Evolutionary conservation across 2,113 vertebrate species (phyloP), one percentile per base, ranked within the genome.

Genomic region (Chrysemys picta): DNA sequence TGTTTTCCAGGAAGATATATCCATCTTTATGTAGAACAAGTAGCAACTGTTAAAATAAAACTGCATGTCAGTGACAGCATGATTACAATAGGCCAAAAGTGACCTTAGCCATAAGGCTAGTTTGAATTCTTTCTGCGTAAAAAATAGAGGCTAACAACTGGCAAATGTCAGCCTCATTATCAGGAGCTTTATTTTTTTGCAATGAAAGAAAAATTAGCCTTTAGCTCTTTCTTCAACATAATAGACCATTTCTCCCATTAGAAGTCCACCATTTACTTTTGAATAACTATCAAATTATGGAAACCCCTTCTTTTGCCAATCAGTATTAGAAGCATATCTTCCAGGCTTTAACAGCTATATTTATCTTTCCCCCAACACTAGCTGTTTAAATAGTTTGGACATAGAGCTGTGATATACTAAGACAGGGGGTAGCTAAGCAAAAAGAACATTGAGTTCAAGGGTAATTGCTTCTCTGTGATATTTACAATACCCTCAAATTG

Each of bases 111-210:
- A 10, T 85, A 94, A 95, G 76, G 89, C 91, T 91, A 88, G 94
- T 93, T 88, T 96, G 95, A 91, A 97, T 98, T 97, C 96, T 93
- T 94, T 94, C 81, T n/a, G 80, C 94, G 94, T 45, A 90, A 97
- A 97, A 98, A 97, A 97, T 97, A 98, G 96, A 94, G 82, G 89
- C 56, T 91, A 97, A 93, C 97, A 97, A 97, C 96, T 97, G 97
- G 96, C 91, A 97, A 95, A 97, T 97, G 94, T 96, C 96, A 97
- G 89, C 62, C 42, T 97, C 93, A 94, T 97, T 96, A 95, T 93
- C 72, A 87, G 52, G 87, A 95, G 54, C 91, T 92, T 85, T 22
- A 54, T 54, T 49, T 96, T 97, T 95, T 93, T 96, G 91, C 5
- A 89, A 84, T 78, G 56, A 89, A 95, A 89, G 83, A 96, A 95